Conservation (phyloP, 2,113 vertebrate species). For the Anseranas semipalmata region DNA sequence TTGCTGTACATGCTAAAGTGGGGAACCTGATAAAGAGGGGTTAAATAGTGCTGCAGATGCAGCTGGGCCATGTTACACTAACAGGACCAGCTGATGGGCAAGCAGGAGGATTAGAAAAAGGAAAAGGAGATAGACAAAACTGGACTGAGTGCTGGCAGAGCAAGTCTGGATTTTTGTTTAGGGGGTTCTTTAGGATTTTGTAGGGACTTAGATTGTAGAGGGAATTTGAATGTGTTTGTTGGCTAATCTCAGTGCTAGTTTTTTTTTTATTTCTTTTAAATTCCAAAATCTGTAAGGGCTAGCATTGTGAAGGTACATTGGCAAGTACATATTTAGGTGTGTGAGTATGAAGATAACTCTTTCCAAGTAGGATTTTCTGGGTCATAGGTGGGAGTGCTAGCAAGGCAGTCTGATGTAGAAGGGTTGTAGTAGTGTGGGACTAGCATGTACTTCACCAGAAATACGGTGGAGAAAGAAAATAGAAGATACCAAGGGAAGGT, state of each 20-base stretch:
- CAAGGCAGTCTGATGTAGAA: neutral
- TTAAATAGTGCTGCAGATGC: constrained; percentile 33
- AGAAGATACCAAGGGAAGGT: neutral
- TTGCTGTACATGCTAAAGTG: neutral
- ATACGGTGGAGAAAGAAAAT: neutral
- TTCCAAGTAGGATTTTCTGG: neutral
- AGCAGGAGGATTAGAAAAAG: constrained; percentile 54
- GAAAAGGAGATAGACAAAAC: constrained; percentile 36
- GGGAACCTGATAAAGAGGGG: neutral
- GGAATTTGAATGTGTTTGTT: neutral
- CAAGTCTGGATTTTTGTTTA: neutral
- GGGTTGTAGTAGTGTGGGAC: neutral
- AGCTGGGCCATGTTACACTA: constrained; percentile 52
- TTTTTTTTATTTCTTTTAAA: neutral
- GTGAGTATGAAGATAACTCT: neutral
- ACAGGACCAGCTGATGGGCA: constrained; percentile 52
- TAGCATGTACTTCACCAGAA: neutral
- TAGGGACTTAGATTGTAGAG: neutral
- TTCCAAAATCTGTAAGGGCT: neutral
- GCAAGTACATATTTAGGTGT: neutral
- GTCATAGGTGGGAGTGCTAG: neutral
- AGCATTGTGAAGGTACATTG: neutral
- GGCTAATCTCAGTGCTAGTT: neutral
- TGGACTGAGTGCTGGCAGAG: neutral
- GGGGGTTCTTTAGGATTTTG: neutral